phyloP scores from a whole-genome alignment of 1,140 invertebrate genomes.

The Macrocentrus cingulum region DNA sequence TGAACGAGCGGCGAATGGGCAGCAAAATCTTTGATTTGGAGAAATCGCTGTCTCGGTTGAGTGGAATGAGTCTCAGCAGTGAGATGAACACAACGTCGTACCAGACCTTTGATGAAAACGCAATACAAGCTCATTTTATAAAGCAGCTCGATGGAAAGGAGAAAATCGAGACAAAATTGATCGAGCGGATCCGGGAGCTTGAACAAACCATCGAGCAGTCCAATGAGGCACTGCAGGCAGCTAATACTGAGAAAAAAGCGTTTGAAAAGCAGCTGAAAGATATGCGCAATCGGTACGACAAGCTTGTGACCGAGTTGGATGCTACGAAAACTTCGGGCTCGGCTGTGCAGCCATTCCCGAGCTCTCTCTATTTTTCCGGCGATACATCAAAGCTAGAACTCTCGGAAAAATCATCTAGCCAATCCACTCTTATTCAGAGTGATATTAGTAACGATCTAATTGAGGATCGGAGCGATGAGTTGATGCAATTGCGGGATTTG shows the following conservation, averaged over 20 bases:
- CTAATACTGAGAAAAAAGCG: constrained; percentile 40
- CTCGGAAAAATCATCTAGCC: background rate
- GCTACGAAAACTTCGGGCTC: constrained; percentile 15
- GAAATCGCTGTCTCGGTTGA: constrained; percentile 42
- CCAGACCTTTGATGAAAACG: constrained; percentile 47
- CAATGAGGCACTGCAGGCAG: constrained; percentile 40
- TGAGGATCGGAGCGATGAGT: constrained; percentile 31
- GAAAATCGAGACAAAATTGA: constrained; percentile 41
- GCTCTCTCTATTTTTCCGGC: constrained; percentile 19
- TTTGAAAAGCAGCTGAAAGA: constrained; percentile 55
- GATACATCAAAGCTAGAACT: background rate
- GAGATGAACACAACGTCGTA: constrained; percentile 50
- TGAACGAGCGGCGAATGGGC: constrained; percentile 38
- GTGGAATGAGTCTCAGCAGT: constrained; percentile 39
- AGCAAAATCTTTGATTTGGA: constrained; percentile 37
- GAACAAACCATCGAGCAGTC: constrained; percentile 41
- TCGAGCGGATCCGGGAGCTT: constrained; percentile 38
- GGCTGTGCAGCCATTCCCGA: constrained; percentile 17
- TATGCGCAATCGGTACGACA: constrained; percentile 50
- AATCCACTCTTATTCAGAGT: background rate
- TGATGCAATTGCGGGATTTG: constrained; percentile 31
- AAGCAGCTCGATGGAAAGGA: constrained; percentile 47
- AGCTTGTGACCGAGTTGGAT: constrained; percentile 35
- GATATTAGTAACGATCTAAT: constrained; percentile 5
- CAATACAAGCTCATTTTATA: constrained; percentile 42